Evolutionary conservation across 1,140 invertebrate species (phyloP).

Genomic region (Platyscapa corneri): DNA sequence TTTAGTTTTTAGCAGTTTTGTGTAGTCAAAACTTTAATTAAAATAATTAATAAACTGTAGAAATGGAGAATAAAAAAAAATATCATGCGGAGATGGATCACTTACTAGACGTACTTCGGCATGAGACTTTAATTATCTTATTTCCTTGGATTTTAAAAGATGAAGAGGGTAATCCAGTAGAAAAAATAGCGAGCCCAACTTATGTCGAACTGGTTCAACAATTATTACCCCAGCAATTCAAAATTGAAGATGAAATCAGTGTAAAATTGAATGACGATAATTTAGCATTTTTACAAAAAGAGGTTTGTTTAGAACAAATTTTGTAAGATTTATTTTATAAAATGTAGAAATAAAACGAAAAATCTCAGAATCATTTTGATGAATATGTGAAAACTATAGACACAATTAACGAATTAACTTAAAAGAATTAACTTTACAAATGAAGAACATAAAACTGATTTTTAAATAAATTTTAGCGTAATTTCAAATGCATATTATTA

Average conservation of each 20-base stretch:
- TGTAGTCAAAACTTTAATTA: neutral
- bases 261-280: conserved; percentile 65
- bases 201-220: conserved; percentile 69
- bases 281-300: conserved; percentile 52
- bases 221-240: conserved; percentile 63
- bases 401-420: too few relatives aligned
- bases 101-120: conserved; percentile 57
- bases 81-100: conserved; percentile 70
- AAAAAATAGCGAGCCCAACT: conserved; percentile 67
- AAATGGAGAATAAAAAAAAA: conserved; percentile 62
- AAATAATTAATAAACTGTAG: conserved; percentile 50
- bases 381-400: too few relatives aligned
- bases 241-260: conserved; percentile 65
- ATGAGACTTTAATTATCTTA: conserved; percentile 67
- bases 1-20: neutral
- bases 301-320: conserved; percentile 5
- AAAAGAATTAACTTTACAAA: too few relatives aligned
- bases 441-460: too few relatives aligned
- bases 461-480: too few relatives aligned
- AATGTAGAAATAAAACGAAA: too few relatives aligned
- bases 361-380: too few relatives aligned
- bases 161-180: conserved; percentile 68
- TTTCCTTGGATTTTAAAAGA: conserved; percentile 73
- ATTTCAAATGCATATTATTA: too few relatives aligned
- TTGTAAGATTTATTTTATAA: neutral